Conservation (phyloP, 2,797 vertebrate species). For the Alcedo quadribrachys region DNA sequence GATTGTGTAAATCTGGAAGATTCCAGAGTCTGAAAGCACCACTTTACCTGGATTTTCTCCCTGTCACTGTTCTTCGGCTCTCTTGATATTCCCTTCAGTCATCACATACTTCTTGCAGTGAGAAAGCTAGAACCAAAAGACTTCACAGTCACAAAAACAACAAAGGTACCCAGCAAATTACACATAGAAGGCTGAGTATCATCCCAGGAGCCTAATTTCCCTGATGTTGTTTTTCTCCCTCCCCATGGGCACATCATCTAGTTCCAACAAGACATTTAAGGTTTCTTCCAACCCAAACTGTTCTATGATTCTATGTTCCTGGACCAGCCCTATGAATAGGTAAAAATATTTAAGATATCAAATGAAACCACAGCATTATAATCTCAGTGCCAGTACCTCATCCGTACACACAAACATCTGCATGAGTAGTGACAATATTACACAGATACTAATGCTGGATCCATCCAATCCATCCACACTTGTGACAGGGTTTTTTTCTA, state of each 20-base stretch:
- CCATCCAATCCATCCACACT: too few species aligned
- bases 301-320: neutral
- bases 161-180: neutral
- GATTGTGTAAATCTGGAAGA: neutral
- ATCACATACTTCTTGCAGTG: accelerated
- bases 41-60: neutral
- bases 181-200: neutral
- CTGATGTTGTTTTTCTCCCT: neutral
- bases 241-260: neutral
- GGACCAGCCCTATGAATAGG: neutral
- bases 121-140: neutral
- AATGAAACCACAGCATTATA: neutral
- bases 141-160: neutral
- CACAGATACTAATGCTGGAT: neutral
- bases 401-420: neutral
- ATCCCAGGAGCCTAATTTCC: neutral
- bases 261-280: neutral
- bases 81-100: neutral
- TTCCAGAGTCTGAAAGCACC: neutral
- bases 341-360: neutral
- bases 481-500: neutral
- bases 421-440: neutral
- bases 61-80: too few species aligned
- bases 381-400: neutral
- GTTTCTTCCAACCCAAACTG: neutral